These are phyloP conservation scores for Cossypha dichroa DNA, from an alignment of 2,797 vertebrate genomes.

Conservation along the genomic window DNA sequence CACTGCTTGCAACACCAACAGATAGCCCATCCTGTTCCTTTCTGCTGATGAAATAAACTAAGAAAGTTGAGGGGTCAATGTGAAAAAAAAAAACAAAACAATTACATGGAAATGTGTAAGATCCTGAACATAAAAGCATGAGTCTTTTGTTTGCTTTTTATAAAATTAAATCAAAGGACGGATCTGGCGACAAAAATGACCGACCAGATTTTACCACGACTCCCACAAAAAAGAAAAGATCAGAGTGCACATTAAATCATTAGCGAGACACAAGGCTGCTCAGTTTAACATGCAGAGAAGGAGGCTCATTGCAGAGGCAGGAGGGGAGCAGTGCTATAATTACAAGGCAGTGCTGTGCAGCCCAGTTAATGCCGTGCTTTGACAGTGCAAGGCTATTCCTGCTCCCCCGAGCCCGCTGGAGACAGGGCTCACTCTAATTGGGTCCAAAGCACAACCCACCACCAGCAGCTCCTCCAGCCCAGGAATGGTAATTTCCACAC, in stretches of 20 bases:
- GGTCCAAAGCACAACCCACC: conserved; percentile 93
- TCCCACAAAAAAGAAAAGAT: conserved; percentile 23
- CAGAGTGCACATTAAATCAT: conserved; percentile 60
- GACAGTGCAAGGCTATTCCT: conserved; percentile 88
- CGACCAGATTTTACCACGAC: neutral
- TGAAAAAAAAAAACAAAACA: neutral
- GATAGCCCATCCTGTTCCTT: neutral
- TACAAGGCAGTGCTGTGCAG: conserved; percentile 76
- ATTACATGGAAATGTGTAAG: neutral
- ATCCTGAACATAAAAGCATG: neutral
- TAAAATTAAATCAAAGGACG: neutral
- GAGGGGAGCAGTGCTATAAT: conserved; percentile 80
- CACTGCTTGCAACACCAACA: neutral
- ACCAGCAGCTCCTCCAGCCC: conserved; percentile 81
- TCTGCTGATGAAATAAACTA: neutral
- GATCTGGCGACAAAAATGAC: conserved; percentile 4
- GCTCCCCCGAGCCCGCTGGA: conserved; percentile 83
- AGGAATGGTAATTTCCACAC: conserved; percentile 88
- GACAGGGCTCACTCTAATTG: conserved; percentile 90
- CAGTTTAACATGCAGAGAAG: conserved; percentile 72
- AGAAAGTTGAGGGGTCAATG: neutral
- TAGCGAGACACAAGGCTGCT: conserved; percentile 57
- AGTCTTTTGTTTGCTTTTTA: neutral
- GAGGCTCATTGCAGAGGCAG: conserved; percentile 75
- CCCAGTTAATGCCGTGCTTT: conserved; percentile 82